Conservation (phyloP, 2,888 invertebrate species). For the Julus scanicus region DNA sequence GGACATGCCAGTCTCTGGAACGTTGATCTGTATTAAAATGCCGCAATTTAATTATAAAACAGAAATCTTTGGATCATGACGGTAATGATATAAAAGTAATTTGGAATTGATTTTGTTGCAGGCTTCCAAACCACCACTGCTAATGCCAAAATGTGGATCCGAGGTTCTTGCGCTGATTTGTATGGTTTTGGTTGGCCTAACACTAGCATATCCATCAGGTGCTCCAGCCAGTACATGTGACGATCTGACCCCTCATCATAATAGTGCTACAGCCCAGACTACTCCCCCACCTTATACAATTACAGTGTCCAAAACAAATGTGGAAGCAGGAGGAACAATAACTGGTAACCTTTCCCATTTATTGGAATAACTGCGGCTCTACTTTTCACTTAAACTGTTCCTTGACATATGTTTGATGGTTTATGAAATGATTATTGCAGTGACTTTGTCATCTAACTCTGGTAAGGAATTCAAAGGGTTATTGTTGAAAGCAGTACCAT, state of each 20-base stretch:
- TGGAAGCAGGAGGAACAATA: constrained; percentile 35
- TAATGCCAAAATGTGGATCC: neutral
- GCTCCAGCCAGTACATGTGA: constrained; percentile 48
- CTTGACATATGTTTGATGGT: too few species aligned
- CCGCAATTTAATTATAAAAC: too few species aligned
- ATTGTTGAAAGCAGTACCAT: constrained; percentile 36
- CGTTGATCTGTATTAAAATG: too few species aligned
- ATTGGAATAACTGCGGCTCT: neutral
- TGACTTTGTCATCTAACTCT: constrained; percentile 21
- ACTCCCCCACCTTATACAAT: constrained; percentile 44
- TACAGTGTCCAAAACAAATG: neutral
- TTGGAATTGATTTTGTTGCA: neutral
- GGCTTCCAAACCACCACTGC: neutral
- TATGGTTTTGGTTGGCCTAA: neutral
- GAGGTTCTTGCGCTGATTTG: neutral
- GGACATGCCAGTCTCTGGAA: too few species aligned
- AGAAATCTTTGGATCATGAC: too few species aligned
- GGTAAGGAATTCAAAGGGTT: constrained; percentile 34
- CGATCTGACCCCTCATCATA: constrained; percentile 23
- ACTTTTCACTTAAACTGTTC: too few species aligned
- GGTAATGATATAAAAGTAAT: too few species aligned
- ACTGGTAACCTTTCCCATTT: too few species aligned
- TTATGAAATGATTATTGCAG: neutral
- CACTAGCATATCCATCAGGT: constrained; percentile 29
- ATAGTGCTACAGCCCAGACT: constrained; percentile 1